These are phyloP conservation scores for Charaxes varanes DNA, from an alignment of 1,140 invertebrate genomes.

Conservation along the genomic window DNA sequence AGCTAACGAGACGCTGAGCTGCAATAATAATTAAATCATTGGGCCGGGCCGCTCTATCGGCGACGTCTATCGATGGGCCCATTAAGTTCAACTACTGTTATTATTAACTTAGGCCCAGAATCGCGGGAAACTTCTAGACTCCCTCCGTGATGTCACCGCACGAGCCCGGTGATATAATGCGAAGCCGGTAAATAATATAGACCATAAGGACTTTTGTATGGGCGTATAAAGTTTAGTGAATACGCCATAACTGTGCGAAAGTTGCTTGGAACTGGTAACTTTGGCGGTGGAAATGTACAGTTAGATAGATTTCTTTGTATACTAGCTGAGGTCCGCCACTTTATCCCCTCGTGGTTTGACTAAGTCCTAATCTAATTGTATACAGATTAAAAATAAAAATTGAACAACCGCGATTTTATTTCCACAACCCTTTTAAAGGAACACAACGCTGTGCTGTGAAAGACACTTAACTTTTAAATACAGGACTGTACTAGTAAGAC, in stretches of 20 bases:
- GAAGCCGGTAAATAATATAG: slow-evolving; percentile 11
- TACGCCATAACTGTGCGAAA: slow-evolving; percentile 15
- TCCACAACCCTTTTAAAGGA: no score
- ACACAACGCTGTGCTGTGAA: no score
- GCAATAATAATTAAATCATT: slow-evolving; percentile 44
- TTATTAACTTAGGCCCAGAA: slow-evolving; percentile 41
- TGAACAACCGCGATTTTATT: no score
- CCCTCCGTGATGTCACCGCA: slow-evolving; percentile 21
- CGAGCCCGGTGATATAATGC: slow-evolving; percentile 22
- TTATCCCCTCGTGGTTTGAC: no score
- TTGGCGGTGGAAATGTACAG: no score
- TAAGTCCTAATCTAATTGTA: no score
- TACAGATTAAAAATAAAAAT: no score
- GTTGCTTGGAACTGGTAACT: slow-evolving; percentile 15
- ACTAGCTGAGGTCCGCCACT: no score
- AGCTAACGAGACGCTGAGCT: slow-evolving; percentile 21
- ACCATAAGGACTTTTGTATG: slow-evolving; percentile 7
- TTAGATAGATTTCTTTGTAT: no score
- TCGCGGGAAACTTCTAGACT: slow-evolving; percentile 34
- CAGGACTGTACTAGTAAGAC: no score
- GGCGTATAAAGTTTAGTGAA: slow-evolving; percentile 17
- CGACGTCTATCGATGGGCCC: slow-evolving; percentile 30
- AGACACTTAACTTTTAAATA: no score
- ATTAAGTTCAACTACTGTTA: slow-evolving; percentile 42
- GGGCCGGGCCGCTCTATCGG: slow-evolving; percentile 25